Percentiles rank a stretch among this genome's conserved stretches.
Evolutionary conservation across 2,888 invertebrate species (phyloP).

Genomic region (Torymus texanus): DNA sequence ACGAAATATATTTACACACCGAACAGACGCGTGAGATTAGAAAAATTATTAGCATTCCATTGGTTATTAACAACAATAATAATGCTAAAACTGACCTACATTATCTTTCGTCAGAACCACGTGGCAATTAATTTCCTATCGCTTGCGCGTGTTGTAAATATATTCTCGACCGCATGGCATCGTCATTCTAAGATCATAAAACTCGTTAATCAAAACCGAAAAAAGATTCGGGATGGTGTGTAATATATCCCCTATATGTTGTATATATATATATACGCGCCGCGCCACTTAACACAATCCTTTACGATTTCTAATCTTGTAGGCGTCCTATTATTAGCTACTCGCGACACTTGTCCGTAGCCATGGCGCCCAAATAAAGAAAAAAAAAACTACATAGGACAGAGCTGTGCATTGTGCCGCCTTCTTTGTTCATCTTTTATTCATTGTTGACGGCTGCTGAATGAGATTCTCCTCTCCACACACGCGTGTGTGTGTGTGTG

Average conservation of each 20-base stretch:
- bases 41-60: constrained; percentile 1
- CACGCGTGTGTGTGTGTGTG: too few species aligned
- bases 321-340: neutral
- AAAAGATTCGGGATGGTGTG: neutral
- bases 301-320: constrained; percentile 12
- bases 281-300: too few species aligned
- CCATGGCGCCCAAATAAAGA: neutral
- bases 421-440: constrained; percentile 49
- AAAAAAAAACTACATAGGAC: neutral
- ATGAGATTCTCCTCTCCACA: neutral
- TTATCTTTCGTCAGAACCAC: neutral
- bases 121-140: constrained; percentile 8
- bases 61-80: constrained; percentile 30
- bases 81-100: too few species aligned
- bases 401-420: neutral
- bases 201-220: too few species aligned
- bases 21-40: too few species aligned
- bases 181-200: too few species aligned
- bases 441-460: constrained; percentile 30
- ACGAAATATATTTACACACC: constrained; percentile 7
- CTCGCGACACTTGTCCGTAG: too few species aligned
- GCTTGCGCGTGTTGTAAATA: neutral
- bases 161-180: too few species aligned
- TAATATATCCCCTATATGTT: neutral
- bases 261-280: too few species aligned